Percentiles rank a stretch among this genome's conserved stretches.
phyloP scores from a whole-genome alignment of 2,113 vertebrate species.

The Sylvietta virens region DNA sequence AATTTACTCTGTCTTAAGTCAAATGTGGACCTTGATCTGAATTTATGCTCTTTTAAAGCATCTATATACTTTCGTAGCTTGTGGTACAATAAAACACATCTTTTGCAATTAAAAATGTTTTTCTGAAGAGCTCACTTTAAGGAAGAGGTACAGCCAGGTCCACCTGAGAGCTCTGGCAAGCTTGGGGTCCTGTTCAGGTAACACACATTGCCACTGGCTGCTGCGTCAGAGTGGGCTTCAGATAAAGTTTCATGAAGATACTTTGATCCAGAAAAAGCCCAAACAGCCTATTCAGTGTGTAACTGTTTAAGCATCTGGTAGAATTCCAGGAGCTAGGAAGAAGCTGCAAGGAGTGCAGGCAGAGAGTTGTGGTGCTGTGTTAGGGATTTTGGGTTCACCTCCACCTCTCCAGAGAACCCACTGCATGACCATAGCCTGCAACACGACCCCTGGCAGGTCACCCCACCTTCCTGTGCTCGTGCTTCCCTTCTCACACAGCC shows the following conservation, averaged over 20 bases:
- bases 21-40: background rate
- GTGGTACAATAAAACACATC: background rate
- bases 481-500: background rate
- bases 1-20: background rate
- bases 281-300: background rate
- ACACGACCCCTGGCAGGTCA: background rate
- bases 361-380: background rate
- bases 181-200: background rate
- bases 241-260: background rate
- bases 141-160: background rate
- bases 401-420: background rate
- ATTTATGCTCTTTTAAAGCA: background rate
- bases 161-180: background rate
- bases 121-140: background rate
- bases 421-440: rapidly evolving
- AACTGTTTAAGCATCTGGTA: background rate
- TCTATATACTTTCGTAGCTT: background rate
- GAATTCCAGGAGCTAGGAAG: background rate
- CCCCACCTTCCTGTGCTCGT: rapidly evolving
- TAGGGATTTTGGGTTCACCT: background rate
- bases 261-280: background rate
- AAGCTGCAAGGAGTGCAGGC: background rate
- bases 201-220: background rate
- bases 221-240: background rate
- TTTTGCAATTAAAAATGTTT: background rate